These are phyloP conservation scores for Glaucopsyche alexis DNA, from an alignment of 2,888 invertebrate species.

Conservation along the genomic window DNA sequence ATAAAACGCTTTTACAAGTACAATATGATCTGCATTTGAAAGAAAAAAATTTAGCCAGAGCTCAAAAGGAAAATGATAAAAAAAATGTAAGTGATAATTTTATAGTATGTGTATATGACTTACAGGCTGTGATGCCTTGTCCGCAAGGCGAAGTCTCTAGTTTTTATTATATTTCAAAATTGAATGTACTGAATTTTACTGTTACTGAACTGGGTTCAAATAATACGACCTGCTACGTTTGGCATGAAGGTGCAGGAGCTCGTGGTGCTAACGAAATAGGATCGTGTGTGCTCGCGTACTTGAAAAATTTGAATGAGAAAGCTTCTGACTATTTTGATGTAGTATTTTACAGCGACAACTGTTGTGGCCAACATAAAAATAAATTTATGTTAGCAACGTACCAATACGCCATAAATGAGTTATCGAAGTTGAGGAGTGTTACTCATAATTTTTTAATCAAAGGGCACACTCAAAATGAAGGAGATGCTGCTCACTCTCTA, in stretches of 20 bases:
- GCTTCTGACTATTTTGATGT: conserved; percentile 29
- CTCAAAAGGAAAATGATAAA: conserved; percentile 34
- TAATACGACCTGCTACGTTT: conserved; percentile 31
- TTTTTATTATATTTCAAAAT: conserved; percentile 42
- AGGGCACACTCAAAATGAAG: conserved; percentile 46
- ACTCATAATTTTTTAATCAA: conserved; percentile 45
- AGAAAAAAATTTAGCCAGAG: conserved; percentile 31
- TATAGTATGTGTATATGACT: conserved; percentile 13
- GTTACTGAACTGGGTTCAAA: conserved; percentile 26
- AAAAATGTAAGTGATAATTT: conserved; percentile 26
- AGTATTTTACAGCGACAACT: conserved; percentile 34
- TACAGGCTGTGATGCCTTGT: conserved; percentile 41
- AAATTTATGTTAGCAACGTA: conserved; percentile 34
- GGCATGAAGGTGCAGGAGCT: conserved; percentile 33
- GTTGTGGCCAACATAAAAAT: conserved; percentile 36
- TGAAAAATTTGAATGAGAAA: conserved; percentile 32
- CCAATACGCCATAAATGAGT: conserved; percentile 30
- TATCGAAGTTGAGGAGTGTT: conserved; percentile 34
- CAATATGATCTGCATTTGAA: conserved; percentile 30
- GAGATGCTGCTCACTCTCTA: conserved; percentile 41
- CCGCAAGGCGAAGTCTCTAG: conserved; percentile 41
- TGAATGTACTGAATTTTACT: conserved; percentile 41
- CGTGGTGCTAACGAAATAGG: conserved; percentile 37
- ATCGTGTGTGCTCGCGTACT: conserved; percentile 33
- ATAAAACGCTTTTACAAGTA: conserved; percentile 26